Evolutionary conservation across 2,113 vertebrate species (phyloP), one percentile per base, ranked within the genome.

Genomic region (Ceratotherium simum): DNA sequence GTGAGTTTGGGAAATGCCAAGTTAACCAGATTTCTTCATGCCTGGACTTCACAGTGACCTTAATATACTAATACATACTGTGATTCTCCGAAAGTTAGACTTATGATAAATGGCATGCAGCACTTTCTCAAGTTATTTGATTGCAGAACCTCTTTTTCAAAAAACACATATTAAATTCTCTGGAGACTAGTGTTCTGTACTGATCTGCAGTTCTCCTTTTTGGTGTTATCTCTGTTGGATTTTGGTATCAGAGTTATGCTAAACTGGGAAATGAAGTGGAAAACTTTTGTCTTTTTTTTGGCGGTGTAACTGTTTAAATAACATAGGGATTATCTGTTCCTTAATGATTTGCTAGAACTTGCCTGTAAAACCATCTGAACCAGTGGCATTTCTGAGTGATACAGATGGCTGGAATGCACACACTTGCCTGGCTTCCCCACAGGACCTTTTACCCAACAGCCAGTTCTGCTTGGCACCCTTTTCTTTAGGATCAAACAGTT

Each of bases 201-300:
- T 81, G 9, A 70, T 54, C n/a, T 78, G 36, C 31, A 29, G 25
- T 72, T 94, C 29, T 95, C 58, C 60, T 83, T 88, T 75, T 69
- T 72, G 65, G 65, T 81, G 42, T 78, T 48, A 16, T 58, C 11
- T 65, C 78, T 96, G 16, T n/a, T 84, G 31, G 86, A 83, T 81
- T 79, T 96, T 46, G 54, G 51, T 94, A 54, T 95, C 60, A 48
- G 23, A 51, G n/a, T 96, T 83, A 93, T 79, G 72, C 42, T 96
- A 72, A 93, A 91, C 10, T 79, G 83, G 51, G 29, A 80, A 93
- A 58, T 64, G 16, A 93, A 91, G 79, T 64, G 56, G 16, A 69
- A 94, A 46, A 6, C 31, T 31, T 56, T 36, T 83, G 29, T 21
- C 21, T 62, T 25, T 67, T 39, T 39, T 56, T 48, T 31, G 14